Base-by-base conservation (phyloP, 2,888 invertebrate genomes). In the Phalera bucephala region DNA sequence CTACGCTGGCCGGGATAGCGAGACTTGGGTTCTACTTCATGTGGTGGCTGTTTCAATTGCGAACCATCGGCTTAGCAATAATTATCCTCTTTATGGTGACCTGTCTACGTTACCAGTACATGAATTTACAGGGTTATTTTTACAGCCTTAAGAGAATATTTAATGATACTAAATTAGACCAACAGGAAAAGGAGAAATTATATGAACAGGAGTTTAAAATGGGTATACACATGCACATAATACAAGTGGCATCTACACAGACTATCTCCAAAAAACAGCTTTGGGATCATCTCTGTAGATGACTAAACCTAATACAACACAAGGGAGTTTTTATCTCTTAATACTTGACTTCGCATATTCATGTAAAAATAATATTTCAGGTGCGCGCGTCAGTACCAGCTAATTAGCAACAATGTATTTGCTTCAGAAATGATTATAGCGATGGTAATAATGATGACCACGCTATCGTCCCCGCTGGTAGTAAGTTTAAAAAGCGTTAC, bases 81-180 rank as follows among this genome's bases (percentile, higher is more conserved):
- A 11, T 69, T 1, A 45, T 62, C 0, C 49, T 64, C 6, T 33
- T 43, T 2, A 33, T 57, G 2, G 56, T 54, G 0, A 57, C 61
- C 9, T 52, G 54, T 22, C 29, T 71, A 11, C 60, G 58, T 13
- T 50, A 62, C 19, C 72, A 71, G 39, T 74, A 54, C 33, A 54
- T 47, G 6, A 56, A 64, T 15, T 21, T 74, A 13, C 59, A 64
- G 14, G 54, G 49, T n/a, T 74, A 74, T 40, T 74, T 73, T 43
- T 31, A 48, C 8, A 44, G 40, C 1, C 56, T 74, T 0, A 36
- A n/a, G n/a, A n/a, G n/a, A n/a, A n/a, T n/a, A n/a, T n/a, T n/a
- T n/a, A n/a, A n/a, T n/a, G n/a, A n/a, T 50, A 5, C 15, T 40
- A 1, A 63, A 4, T 20, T 40, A 2, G 32, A 25, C 19, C 65